These are phyloP conservation scores for Chaenodraco wilsoni DNA, from an alignment of 2,797 vertebrate genomes.

Conservation along the genomic window DNA sequence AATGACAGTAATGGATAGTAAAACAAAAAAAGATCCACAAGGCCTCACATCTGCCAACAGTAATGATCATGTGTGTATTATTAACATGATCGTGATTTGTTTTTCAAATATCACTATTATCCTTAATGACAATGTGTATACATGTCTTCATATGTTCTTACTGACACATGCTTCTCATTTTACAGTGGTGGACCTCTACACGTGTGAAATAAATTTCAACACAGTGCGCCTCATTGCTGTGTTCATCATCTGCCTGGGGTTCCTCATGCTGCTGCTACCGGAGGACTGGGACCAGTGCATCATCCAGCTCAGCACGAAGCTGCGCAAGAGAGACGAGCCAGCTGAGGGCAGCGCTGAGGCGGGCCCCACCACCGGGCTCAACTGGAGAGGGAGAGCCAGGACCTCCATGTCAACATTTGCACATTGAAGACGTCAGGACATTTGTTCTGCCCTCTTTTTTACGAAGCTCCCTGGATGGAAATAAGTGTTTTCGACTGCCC, in stretches of 20 bases:
- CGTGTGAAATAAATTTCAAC: constrained; percentile 94
- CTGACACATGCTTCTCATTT: constrained; percentile 33
- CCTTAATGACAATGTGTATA: neutral
- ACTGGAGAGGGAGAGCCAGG: constrained; percentile 87
- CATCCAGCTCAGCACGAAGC: constrained; percentile 89
- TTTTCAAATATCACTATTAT: too few species aligned
- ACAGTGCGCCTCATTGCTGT: constrained; percentile 94
- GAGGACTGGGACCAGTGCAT: constrained; percentile 97
- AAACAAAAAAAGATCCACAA: too few species aligned
- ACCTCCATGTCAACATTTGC: constrained; percentile 91
- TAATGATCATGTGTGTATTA: too few species aligned
- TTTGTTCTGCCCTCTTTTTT: constrained; percentile 35
- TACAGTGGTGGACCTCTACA: constrained; percentile 94
- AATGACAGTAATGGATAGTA: too few species aligned
- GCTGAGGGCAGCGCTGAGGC: constrained; percentile 83
- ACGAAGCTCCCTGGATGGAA: constrained; percentile 22
- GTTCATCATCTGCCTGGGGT: constrained; percentile 95
- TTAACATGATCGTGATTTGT: too few species aligned
- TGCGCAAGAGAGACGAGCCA: constrained; percentile 92
- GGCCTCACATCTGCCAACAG: too few species aligned
- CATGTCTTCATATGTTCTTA: neutral
- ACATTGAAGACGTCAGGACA: constrained; percentile 76
- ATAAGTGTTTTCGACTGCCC: constrained; percentile 33
- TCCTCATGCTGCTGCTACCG: constrained; percentile 94
- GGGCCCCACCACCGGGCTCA: constrained; percentile 81